These are phyloP conservation scores for Adelphocoris suturalis DNA, from an alignment of 2,888 invertebrate species.

Conservation along the genomic window DNA sequence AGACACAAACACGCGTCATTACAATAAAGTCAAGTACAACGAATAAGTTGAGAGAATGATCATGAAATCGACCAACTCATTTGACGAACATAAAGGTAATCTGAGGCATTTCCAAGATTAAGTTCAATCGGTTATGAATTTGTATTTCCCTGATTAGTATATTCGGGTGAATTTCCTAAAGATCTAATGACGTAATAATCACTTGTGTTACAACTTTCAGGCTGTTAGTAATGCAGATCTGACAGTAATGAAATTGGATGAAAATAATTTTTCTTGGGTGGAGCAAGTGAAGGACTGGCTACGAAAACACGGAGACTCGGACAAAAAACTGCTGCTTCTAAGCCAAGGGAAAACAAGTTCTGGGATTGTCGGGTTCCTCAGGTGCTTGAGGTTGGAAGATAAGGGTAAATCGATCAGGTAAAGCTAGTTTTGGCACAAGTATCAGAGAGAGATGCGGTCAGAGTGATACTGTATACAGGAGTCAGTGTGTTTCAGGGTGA, in stretches of 20 bases:
- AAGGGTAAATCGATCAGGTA: conserved; percentile 89
- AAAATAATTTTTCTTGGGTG: conserved; percentile 2
- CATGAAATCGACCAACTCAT: no score
- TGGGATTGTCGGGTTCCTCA: conserved; percentile 92
- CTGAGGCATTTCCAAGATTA: no score
- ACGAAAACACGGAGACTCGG: not conserved
- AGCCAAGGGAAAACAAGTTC: conserved; percentile 84
- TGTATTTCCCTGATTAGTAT: no score
- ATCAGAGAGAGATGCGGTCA: not conserved
- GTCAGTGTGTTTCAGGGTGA: not conserved
- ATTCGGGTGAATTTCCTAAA: no score
- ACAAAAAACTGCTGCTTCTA: conserved; percentile 82
- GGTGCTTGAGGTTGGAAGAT: conserved; percentile 92
- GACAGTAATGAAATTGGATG: not conserved
- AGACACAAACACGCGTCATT: no score
- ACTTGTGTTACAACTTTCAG: no score
- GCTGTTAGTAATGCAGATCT: not conserved
- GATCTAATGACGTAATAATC: no score
- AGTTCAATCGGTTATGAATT: no score
- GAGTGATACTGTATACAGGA: not conserved
- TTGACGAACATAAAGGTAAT: no score
- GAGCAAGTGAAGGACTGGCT: not conserved
- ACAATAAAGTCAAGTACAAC: no score
- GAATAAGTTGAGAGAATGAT: no score
- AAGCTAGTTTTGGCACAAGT: not conserved